Percentiles rank a stretch among this genome's conserved stretches.
Evolutionary conservation across 1,140 invertebrate species (phyloP).

Genomic region (Samia ricini): DNA sequence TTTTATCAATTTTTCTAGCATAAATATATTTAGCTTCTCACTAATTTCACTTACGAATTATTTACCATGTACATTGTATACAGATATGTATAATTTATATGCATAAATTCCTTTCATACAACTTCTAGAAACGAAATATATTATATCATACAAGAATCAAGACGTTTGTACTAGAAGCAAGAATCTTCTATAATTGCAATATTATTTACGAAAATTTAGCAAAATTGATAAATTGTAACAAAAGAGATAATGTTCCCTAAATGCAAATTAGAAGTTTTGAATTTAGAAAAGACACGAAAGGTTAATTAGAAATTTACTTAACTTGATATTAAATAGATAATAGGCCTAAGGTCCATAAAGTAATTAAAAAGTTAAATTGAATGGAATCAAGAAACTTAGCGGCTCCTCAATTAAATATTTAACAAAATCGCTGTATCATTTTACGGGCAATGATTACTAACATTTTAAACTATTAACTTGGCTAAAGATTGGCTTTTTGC

Average conservation of each 20-base stretch:
- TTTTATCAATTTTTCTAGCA: too few relatives aligned
- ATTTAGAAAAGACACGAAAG: neutral
- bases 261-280: neutral
- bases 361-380: slow-evolving; percentile 63
- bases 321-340: slow-evolving; percentile 26
- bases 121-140: too few relatives aligned
- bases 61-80: too few relatives aligned
- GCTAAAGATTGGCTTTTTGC: neutral
- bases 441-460: neutral
- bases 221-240: too few relatives aligned
- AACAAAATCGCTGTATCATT: slow-evolving; percentile 41
- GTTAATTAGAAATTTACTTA: neutral
- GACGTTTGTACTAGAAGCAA: too few relatives aligned
- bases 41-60: too few relatives aligned
- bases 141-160: too few relatives aligned
- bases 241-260: neutral
- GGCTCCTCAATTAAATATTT: slow-evolving; percentile 34
- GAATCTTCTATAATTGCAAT: too few relatives aligned
- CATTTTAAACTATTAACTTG: neutral
- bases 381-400: slow-evolving; percentile 26
- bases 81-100: too few relatives aligned
- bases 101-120: too few relatives aligned
- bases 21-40: too few relatives aligned
- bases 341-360: slow-evolving; percentile 37
- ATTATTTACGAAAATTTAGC: too few relatives aligned